Evolutionary conservation across 2,888 invertebrate genomes (phyloP).

Genomic region (Aleiodes leptofemur): DNA sequence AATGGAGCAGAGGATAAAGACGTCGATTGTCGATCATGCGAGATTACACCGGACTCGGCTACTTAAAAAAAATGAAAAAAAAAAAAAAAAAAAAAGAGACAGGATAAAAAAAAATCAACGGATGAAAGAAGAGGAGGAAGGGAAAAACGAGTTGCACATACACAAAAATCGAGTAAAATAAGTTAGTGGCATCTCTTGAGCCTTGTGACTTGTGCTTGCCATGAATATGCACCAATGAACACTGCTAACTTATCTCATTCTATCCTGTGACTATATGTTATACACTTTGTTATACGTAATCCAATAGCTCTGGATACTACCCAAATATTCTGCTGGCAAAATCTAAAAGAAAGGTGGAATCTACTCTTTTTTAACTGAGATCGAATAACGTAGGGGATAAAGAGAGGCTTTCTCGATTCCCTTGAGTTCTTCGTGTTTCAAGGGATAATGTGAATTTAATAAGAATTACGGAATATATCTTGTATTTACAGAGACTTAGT

Average conservation of each 20-base stretch:
- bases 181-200: background rate
- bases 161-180: slow-evolving; percentile 7
- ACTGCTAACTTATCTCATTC: slow-evolving; percentile 15
- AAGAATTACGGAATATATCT: background rate
- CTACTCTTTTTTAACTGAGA: slow-evolving; percentile 1
- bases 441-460: slow-evolving; percentile 8
- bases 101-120: no score
- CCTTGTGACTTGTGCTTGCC: slow-evolving; percentile 5
- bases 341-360: slow-evolving; percentile 5
- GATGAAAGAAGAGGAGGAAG: slow-evolving; percentile 13
- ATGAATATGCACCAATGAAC: slow-evolving; percentile 17
- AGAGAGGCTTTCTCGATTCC: background rate
- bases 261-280: slow-evolving; percentile 6
- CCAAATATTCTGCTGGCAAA: background rate
- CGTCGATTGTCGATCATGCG: slow-evolving; percentile 53
- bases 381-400: slow-evolving; percentile 22
- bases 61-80: slow-evolving; percentile 22
- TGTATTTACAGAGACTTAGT: no score
- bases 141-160: background rate
- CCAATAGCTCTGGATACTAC: slow-evolving; percentile 5
- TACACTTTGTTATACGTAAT: background rate
- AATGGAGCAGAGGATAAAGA: slow-evolving; percentile 53
- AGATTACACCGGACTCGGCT: slow-evolving; percentile 51
- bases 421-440: slow-evolving; percentile 13
- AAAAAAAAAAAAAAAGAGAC: slow-evolving; percentile 18